Conservation (phyloP, 2,888 invertebrate genomes). For the Limnephilus rhombicus region DNA sequence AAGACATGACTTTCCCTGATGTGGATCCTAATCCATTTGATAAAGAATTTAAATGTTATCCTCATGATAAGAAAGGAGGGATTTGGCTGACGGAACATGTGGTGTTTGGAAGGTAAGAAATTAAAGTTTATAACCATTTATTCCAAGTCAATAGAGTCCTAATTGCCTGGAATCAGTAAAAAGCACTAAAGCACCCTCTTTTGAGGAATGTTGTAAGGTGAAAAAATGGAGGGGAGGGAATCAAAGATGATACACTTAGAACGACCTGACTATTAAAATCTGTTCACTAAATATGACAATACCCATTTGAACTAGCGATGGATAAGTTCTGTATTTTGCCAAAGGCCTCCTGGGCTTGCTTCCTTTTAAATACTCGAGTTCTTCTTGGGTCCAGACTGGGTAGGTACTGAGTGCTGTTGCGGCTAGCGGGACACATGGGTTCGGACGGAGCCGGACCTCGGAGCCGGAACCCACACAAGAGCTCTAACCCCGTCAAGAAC, state of each 20-base stretch:
- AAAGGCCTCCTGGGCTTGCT: too few species aligned
- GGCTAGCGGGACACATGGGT: too few species aligned
- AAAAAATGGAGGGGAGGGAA: not conserved
- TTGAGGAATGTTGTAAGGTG: not conserved
- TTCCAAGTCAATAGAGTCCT: not conserved
- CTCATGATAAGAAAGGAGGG: conserved; percentile 88
- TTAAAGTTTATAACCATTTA: not conserved
- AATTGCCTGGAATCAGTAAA: not conserved
- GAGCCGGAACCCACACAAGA: too few species aligned
- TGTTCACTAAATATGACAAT: not conserved
- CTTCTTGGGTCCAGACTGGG: too few species aligned
- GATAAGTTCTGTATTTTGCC: too few species aligned
- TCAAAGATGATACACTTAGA: not conserved
- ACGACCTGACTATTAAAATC: not conserved
- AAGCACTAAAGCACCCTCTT: not conserved
- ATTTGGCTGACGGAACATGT: conserved; percentile 88
- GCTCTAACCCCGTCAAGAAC: too few species aligned
- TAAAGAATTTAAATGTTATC: conserved; percentile 78
- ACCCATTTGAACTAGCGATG: not conserved
- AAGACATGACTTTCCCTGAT: conserved; percentile 71
- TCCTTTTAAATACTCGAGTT: too few species aligned
- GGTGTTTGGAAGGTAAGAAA: conserved; percentile 84
- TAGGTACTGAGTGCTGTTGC: too few species aligned
- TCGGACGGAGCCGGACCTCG: too few species aligned
- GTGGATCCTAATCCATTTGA: conserved; percentile 86